These are phyloP conservation scores for Poecilobothrus nobilitatus DNA, from an alignment of 2,888 invertebrate species.

Conservation along the genomic window DNA sequence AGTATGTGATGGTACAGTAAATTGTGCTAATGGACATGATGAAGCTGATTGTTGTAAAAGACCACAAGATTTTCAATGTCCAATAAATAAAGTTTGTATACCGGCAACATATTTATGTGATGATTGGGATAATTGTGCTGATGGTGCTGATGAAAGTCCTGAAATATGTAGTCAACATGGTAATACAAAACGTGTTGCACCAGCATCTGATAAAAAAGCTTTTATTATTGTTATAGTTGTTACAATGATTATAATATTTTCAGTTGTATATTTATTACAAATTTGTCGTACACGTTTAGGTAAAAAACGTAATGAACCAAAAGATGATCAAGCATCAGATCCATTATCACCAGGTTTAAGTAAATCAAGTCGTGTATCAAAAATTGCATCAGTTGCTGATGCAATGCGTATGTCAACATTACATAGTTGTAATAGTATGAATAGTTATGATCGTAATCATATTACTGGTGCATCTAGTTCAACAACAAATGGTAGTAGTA, in stretches of 20 bases:
- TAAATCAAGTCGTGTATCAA: slow-evolving; percentile 41
- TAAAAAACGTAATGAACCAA: slow-evolving; percentile 47
- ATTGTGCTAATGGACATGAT: slow-evolving; percentile 61
- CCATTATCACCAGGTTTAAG: slow-evolving; percentile 51
- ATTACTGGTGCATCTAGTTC: slow-evolving; percentile 53
- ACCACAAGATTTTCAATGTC: slow-evolving; percentile 58
- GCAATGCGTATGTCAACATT: slow-evolving; percentile 58
- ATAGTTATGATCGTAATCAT: slow-evolving; percentile 61
- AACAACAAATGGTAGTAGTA: slow-evolving; percentile 43
- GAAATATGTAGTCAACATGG: slow-evolving; percentile 50
- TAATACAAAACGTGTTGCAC: slow-evolving; percentile 44
- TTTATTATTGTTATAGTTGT: slow-evolving; percentile 51
- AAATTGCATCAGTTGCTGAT: slow-evolving; percentile 46
- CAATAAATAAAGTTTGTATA: slow-evolving; percentile 65
- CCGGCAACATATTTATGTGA: slow-evolving; percentile 62
- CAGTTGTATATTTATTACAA: slow-evolving; percentile 48
- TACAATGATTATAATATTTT: slow-evolving; percentile 49
- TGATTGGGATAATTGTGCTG: slow-evolving; percentile 67
- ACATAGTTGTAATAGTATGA: slow-evolving; percentile 53
- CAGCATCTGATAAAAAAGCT: slow-evolving; percentile 46
- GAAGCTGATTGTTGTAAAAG: slow-evolving; percentile 60
- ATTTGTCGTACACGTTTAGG: slow-evolving; percentile 48
- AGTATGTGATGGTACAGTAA: slow-evolving; percentile 55
- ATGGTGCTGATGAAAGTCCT: slow-evolving; percentile 69
- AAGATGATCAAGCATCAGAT: slow-evolving; percentile 58